Evolutionary conservation across 2,797 vertebrate species (phyloP), one percentile per base, ranked within the genome.

Genomic region (Furcifer pardalis): DNA sequence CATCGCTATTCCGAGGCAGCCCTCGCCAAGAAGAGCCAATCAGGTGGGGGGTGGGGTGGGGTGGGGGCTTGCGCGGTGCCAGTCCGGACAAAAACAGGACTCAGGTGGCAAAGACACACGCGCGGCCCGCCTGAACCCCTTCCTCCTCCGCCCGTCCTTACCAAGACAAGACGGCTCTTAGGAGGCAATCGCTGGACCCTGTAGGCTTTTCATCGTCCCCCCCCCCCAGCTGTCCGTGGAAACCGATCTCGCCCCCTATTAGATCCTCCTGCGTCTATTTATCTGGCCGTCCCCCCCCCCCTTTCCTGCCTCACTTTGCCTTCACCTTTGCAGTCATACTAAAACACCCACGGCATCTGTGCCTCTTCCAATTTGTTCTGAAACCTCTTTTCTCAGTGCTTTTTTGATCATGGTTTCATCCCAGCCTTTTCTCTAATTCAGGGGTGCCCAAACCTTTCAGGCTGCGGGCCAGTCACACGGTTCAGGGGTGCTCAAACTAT

Each of bases 1-100:
- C 92, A 95, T 96, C 94, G 91, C 96, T 90, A 96, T 97, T 96
- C 95, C 90, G 91, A 88, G 95, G 95, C 95, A 91, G 96, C 90
- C 84, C 79, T 90, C 82, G 90, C 89, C 88, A 90, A 90, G 87
- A 90, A 90, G 87, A 91, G 94, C 97, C 97, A 97, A 97, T 97
- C 94, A 90, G 95, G 91, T 92, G 72, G 86, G 12, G 62, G 62
- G 62, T 13, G n/a, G n/a, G n/a, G n/a, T n/a, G n/a, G n/a, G n/a
- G n/a, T n/a, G 56, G 60, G 3, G 89, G 68, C 89, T 35, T 90
- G 92, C 93, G 95, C 78, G 84, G 84, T 89, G 95, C 92, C 95
- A 92, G 93, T 56, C 88, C 92, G 90, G n/a, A n/a, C 95, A 91
- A 95, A 94, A 81, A 17, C 25, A 5, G 79, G 10, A 10, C n/a